These are phyloP conservation scores for Drosophila elegans DNA, from an alignment of 1,140 invertebrate genomes.

Conservation along the genomic window DNA sequence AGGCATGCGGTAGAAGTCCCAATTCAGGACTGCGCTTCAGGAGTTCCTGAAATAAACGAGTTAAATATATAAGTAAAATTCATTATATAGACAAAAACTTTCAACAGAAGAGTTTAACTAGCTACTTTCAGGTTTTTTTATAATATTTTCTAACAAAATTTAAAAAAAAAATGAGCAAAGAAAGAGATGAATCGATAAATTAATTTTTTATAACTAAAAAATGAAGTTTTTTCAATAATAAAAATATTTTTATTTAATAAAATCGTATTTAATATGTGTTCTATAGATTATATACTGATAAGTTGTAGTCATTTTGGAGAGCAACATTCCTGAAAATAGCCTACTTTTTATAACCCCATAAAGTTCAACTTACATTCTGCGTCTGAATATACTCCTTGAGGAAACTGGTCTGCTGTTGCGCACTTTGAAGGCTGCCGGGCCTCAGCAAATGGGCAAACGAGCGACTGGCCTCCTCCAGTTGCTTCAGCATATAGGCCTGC, in stretches of 20 bases:
- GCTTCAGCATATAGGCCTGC: constrained; percentile 92
- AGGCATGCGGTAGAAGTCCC: constrained; percentile 68
- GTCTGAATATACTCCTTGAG: constrained; percentile 95
- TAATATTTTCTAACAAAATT: not conserved
- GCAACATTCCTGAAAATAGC: no score
- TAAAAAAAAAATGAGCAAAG: not conserved
- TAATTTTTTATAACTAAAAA: no score
- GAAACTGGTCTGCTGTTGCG: constrained; percentile 93
- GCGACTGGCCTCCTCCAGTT: constrained; percentile 90
- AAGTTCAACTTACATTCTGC: constrained; percentile 84
- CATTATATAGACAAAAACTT: no score
- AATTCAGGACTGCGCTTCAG: constrained; percentile 74
- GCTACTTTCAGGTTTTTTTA: no score
- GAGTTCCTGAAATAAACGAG: constrained; percentile 49
- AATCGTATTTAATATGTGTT: no score
- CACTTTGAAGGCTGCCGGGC: constrained; percentile 90
- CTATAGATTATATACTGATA: no score
- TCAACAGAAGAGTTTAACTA: no score
- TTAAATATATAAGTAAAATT: not conserved
- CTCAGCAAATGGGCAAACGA: constrained; percentile 93
- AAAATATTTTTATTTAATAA: no score
- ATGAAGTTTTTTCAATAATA: no score
- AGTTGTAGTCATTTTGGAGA: no score
- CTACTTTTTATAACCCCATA: no score
- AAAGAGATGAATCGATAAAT: no score